Percentiles rank a stretch among this genome's conserved stretches.
These are phyloP conservation scores for Odontocerum albicorne DNA, from an alignment of 2,888 invertebrate species.

Conservation along the genomic window DNA sequence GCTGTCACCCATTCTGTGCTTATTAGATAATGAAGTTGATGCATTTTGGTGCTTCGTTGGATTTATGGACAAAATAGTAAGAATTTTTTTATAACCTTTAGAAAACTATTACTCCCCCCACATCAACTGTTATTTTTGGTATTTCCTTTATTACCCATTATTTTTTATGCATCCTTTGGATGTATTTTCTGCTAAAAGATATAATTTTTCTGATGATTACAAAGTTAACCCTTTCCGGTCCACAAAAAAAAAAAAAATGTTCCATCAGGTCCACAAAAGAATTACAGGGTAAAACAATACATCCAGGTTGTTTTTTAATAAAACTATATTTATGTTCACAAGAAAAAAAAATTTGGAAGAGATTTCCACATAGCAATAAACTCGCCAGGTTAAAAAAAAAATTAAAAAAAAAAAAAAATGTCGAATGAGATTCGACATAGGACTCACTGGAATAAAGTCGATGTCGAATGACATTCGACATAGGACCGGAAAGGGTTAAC, in stretches of 20 bases:
- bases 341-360: too few species aligned
- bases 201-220: too few species aligned
- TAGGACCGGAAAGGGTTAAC: constrained; percentile 23
- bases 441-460: constrained; percentile 7
- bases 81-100: constrained; percentile 41
- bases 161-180: neutral
- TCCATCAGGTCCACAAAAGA: too few species aligned
- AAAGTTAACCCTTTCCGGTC: too few species aligned
- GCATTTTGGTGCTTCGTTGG: constrained; percentile 99
- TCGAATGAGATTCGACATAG: too few species aligned
- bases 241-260: too few species aligned
- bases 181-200: neutral
- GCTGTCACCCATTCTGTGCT: constrained; percentile 85
- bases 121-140: neutral
- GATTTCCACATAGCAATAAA: too few species aligned
- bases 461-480: constrained; percentile 21
- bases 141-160: neutral
- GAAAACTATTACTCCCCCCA: neutral
- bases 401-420: too few species aligned
- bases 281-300: too few species aligned
- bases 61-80: constrained; percentile 93
- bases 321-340: too few species aligned
- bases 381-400: too few species aligned
- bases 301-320: too few species aligned
- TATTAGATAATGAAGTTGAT: constrained; percentile 92